phyloP scores from a whole-genome alignment of 2,888 invertebrate genomes.

The Ectemnius cavifrons region DNA sequence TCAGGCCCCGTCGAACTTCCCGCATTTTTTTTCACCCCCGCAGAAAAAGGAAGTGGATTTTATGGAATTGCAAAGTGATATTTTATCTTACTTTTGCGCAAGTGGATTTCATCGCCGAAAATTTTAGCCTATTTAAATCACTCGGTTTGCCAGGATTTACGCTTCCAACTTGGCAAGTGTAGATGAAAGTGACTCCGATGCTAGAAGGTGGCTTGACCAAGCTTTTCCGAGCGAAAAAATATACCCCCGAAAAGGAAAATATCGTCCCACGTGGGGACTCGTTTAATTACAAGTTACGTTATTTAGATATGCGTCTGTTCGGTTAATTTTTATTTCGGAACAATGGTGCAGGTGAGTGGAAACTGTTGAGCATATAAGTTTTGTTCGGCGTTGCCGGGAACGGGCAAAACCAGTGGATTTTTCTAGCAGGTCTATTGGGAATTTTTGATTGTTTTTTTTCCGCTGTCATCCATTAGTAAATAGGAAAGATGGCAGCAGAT shows the following conservation, averaged over 20 bases:
- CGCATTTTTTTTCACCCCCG: conserved; percentile 49
- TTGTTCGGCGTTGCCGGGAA: conserved; percentile 18
- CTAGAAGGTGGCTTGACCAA: conserved; percentile 71
- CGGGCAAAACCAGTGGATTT: conserved; percentile 58
- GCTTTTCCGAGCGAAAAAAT: conserved; percentile 76
- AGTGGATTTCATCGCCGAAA: conserved; percentile 15
- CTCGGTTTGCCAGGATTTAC: neutral
- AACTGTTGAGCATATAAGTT: conserved; percentile 58
- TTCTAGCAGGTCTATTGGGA: conserved; percentile 69
- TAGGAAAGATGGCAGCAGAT: conserved; percentile 78
- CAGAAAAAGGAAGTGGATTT: conserved; percentile 51
- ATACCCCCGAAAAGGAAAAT: conserved; percentile 76
- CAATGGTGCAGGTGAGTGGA: conserved; percentile 76
- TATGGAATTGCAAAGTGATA: conserved; percentile 32
- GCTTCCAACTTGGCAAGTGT: neutral
- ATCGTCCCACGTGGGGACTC: conserved; percentile 77
- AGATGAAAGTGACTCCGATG: conserved; percentile 4
- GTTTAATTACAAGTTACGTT: conserved; percentile 77
- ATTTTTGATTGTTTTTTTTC: conserved; percentile 77
- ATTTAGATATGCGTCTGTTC: conserved; percentile 76
- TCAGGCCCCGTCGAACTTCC: conserved; percentile 49
- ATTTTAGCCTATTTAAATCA: conserved; percentile 5
- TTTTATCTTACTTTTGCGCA: neutral
- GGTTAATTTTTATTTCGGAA: conserved; percentile 74
- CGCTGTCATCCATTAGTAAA: conserved; percentile 78